Conservation (phyloP, 1,140 invertebrate genomes). For the Ridgeia piscesae region DNA sequence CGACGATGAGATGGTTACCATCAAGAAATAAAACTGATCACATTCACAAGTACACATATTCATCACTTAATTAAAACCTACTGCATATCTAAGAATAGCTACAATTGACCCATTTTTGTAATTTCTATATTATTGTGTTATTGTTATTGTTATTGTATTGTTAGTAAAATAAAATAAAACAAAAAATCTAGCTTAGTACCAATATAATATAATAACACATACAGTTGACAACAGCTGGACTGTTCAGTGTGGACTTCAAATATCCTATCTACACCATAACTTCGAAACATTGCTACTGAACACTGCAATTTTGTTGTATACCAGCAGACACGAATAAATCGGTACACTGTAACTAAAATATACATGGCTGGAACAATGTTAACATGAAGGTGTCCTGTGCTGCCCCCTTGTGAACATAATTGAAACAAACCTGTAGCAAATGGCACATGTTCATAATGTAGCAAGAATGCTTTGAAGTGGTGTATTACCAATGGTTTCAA, state of each 20-base stretch:
- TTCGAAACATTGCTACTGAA: too few relatives aligned
- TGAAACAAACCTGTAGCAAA: neutral
- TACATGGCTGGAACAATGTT: neutral
- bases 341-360: neutral
- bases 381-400: neutral
- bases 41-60: too few relatives aligned
- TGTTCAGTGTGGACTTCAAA: neutral
- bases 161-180: too few relatives aligned
- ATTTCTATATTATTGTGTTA: neutral
- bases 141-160: neutral
- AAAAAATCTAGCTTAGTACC: neutral
- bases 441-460: neutral
- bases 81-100: too few relatives aligned
- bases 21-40: too few relatives aligned
- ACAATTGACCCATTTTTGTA: neutral
- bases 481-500: neutral
- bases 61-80: too few relatives aligned
- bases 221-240: neutral
- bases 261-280: too few relatives aligned
- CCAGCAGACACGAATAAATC: neutral
- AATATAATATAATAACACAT: neutral
- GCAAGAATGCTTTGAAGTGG: neutral
- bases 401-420: neutral
- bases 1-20: too few relatives aligned
- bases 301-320: too few relatives aligned